Evolutionary conservation across 2,797 vertebrate species (phyloP).

Genomic region (Cyprinodon diabolis): DNA sequence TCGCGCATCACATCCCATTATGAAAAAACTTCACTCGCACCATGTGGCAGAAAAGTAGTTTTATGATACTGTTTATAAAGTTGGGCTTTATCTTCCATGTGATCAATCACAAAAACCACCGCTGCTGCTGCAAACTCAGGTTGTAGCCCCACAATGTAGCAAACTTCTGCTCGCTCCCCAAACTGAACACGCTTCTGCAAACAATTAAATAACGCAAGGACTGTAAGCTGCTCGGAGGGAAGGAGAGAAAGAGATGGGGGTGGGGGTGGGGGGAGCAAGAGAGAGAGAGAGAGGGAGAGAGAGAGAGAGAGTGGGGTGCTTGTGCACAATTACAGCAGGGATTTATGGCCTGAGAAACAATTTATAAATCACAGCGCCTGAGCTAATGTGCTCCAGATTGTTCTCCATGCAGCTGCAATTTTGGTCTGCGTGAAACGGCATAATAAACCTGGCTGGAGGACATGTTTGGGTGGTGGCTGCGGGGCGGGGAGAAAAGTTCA

Average conservation of each 20-base stretch:
- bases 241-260: slow-evolving; percentile 31
- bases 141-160: slow-evolving; percentile 53
- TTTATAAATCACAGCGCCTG: slow-evolving; percentile 89
- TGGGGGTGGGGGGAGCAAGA: slow-evolving; percentile 49
- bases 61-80: slow-evolving; percentile 27
- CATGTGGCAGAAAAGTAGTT: slow-evolving; percentile 18
- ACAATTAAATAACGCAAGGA: slow-evolving; percentile 84
- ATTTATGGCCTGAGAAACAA: slow-evolving; percentile 92
- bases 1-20: slow-evolving; percentile 47
- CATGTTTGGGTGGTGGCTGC: slow-evolving; percentile 75
- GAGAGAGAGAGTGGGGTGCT: slow-evolving; percentile 67
- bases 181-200: slow-evolving; percentile 82
- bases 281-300: slow-evolving; percentile 25
- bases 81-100: slow-evolving; percentile 49
- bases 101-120: background rate
- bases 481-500: slow-evolving; percentile 63
- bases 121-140: slow-evolving; percentile 45
- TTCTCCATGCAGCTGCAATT: slow-evolving; percentile 83
- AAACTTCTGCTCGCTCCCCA: slow-evolving; percentile 57
- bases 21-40: slow-evolving; percentile 33
- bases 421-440: slow-evolving; percentile 83
- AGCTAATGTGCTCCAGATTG: slow-evolving; percentile 86
- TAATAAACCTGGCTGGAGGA: slow-evolving; percentile 82
- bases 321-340: slow-evolving; percentile 91
- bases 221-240: slow-evolving; percentile 66